phyloP scores from a whole-genome alignment of 2,797 vertebrate genomes.

The Sebastes oblongus region DNA sequence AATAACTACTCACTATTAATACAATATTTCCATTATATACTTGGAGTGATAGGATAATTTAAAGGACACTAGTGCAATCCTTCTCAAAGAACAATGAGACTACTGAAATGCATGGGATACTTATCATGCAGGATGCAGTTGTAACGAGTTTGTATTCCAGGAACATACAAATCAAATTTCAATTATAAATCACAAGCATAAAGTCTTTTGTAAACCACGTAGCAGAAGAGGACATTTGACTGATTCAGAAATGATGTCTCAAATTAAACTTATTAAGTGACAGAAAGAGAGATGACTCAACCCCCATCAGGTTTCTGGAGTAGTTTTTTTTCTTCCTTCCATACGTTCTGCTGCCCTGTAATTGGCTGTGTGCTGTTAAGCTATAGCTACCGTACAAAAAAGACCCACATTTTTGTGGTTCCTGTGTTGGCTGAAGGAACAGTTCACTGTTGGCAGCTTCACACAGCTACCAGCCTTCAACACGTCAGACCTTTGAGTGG shows the following conservation, averaged over 20 bases:
- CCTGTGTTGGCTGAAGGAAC: neutral
- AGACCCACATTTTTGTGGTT: constrained; percentile 43
- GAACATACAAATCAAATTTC: neutral
- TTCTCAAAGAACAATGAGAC: neutral
- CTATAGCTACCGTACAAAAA: neutral
- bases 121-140: neutral
- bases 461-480: neutral
- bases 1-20: neutral
- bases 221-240: neutral
- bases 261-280: neutral
- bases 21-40: neutral
- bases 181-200: neutral
- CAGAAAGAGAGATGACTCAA: neutral
- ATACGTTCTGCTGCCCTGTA: constrained; percentile 37
- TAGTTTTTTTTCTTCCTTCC: neutral
- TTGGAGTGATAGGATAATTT: neutral
- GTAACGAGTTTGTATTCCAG: neutral
- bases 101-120: neutral
- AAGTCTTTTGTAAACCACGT: neutral
- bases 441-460: constrained; percentile 12
- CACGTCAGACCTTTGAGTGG: neutral
- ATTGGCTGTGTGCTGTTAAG: constrained; percentile 8
- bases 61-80: neutral
- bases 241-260: neutral
- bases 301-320: neutral